These are phyloP conservation scores for Caenorhabditis uteleia DNA, from an alignment of 2,888 invertebrate species.

Conservation along the genomic window DNA sequence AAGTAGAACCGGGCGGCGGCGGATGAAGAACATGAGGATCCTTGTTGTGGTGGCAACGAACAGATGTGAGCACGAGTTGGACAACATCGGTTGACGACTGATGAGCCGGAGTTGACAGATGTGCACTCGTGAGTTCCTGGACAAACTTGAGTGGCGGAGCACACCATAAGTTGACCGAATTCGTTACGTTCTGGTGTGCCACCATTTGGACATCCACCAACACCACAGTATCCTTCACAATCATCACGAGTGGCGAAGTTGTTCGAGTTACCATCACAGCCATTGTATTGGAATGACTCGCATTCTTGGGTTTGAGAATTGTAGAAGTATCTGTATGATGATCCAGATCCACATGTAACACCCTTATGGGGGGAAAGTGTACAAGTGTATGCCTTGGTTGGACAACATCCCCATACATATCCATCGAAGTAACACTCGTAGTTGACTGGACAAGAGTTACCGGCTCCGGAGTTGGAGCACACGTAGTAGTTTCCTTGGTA, in stretches of 20 bases:
- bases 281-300: constrained; percentile 64
- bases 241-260: constrained; percentile 66
- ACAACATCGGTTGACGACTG: constrained; percentile 61
- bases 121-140: constrained; percentile 68
- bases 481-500: constrained; percentile 68
- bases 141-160: constrained; percentile 53
- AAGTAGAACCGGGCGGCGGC: constrained; percentile 60
- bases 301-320: constrained; percentile 65
- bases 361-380: constrained; percentile 66
- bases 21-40: constrained; percentile 63
- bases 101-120: constrained; percentile 59
- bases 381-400: constrained; percentile 69
- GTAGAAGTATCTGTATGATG: constrained; percentile 65
- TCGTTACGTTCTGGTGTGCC: constrained; percentile 67
- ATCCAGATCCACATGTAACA: constrained; percentile 66
- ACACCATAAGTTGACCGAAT: constrained; percentile 66
- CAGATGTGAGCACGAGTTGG: constrained; percentile 63
- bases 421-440: constrained; percentile 66
- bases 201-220: constrained; percentile 63
- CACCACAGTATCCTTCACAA: constrained; percentile 60
- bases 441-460: constrained; percentile 61
- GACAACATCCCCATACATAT: constrained; percentile 69
- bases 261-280: constrained; percentile 68
- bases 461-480: constrained; percentile 64
- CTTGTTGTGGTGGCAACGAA: constrained; percentile 67